Evolutionary conservation across 2,113 vertebrate species (phyloP).

Genomic region (Halichoerus grypus): DNA sequence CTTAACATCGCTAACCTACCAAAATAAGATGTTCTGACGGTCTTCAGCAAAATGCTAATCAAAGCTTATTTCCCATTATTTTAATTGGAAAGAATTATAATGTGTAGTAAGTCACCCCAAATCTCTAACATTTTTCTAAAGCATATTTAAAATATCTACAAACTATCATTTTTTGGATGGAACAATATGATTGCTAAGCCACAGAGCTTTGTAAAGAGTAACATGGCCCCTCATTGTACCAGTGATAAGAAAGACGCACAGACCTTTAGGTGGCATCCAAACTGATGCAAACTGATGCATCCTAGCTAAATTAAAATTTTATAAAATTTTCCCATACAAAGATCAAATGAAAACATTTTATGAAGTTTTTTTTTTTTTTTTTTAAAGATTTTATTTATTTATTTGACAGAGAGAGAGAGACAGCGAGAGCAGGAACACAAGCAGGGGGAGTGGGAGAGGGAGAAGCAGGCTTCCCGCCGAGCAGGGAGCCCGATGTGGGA

Average conservation of each 20-base stretch:
- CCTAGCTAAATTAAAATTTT: background rate
- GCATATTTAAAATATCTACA: background rate
- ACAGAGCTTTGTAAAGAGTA: background rate
- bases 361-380: too few species aligned
- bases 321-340: background rate
- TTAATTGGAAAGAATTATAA: constrained; percentile 47
- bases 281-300: background rate
- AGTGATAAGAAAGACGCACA: background rate
- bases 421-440: too few species aligned
- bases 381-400: too few species aligned
- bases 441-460: too few species aligned
- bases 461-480: too few species aligned
- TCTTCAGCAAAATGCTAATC: background rate
- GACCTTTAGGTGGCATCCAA: background rate
- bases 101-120: background rate
- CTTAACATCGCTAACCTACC: background rate
- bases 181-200: background rate
- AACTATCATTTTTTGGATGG: background rate
- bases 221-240: background rate
- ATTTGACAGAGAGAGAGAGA: too few species aligned
- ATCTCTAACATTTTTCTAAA: background rate
- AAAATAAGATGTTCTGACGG: background rate
- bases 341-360: background rate
- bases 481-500: too few species aligned
- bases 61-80: background rate